These are phyloP conservation scores for Lepidotrigona ventralis DNA, from an alignment of 1,140 invertebrate genomes.

Conservation along the genomic window DNA sequence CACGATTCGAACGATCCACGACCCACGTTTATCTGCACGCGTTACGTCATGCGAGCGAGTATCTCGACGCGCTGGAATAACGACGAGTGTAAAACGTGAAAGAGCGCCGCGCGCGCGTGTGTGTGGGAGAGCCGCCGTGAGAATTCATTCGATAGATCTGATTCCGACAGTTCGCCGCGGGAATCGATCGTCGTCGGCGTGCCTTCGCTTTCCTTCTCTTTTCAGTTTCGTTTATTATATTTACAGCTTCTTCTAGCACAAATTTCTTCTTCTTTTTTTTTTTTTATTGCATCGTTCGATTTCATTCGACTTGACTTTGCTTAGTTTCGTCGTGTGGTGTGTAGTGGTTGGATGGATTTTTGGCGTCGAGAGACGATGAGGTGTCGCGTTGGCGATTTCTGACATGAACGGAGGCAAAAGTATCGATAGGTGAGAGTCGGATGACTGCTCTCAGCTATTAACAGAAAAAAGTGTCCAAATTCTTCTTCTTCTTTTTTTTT, in stretches of 20 bases:
- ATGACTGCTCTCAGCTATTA: too few relatives aligned
- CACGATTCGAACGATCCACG: conserved; percentile 27
- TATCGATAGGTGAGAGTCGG: neutral
- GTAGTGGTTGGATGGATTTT: neutral
- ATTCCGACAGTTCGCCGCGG: conserved; percentile 23
- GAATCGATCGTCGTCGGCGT: conserved; percentile 10
- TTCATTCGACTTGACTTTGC: neutral
- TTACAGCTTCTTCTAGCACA: neutral
- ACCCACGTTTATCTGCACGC: conserved; percentile 47
- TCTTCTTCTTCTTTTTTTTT: too few relatives aligned
- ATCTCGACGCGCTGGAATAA: conserved; percentile 38
- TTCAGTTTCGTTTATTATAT: neutral
- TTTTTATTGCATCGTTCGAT: neutral
- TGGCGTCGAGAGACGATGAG: neutral
- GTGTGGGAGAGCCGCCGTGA: conserved; percentile 26
- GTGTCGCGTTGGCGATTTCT: neutral
- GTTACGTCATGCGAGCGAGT: conserved; percentile 58
- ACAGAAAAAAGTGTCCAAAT: neutral
- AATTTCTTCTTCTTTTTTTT: neutral
- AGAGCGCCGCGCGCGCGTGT: conserved; percentile 11
- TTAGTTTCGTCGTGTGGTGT: neutral
- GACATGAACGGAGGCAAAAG: neutral
- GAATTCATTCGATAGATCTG: conserved; percentile 15
- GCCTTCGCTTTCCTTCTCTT: neutral
- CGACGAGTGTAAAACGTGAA: conserved; percentile 36